These are phyloP conservation scores for Taenioides sp. DNA, from an alignment of 2,797 vertebrate species.

Conservation along the genomic window DNA sequence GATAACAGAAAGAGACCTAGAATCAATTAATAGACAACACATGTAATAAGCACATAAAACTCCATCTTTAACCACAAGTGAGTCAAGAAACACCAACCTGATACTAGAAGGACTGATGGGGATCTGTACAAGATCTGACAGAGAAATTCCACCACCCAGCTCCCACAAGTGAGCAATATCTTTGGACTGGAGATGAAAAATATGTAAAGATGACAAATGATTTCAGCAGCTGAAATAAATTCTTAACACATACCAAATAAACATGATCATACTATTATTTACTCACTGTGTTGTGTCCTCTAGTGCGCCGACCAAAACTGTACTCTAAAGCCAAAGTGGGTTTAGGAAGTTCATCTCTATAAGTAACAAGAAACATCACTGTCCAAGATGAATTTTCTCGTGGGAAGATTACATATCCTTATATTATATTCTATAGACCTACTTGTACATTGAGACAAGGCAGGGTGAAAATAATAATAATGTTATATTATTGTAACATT, in stretches of 20 bases:
- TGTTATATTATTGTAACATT: neutral
- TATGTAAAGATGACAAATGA: neutral
- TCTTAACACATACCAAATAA: neutral
- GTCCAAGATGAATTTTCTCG: neutral
- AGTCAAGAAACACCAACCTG: conserved; percentile 64
- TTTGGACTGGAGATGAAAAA: conserved; percentile 82
- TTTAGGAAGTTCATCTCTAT: conserved; percentile 90
- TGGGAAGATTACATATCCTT: neutral
- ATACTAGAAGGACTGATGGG: conserved; percentile 83
- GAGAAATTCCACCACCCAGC: conserved; percentile 90
- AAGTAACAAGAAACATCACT: conserved; percentile 4
- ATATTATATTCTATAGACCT: neutral
- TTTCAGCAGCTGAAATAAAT: neutral
- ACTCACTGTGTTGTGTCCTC: conserved; percentile 87
- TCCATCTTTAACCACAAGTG: neutral
- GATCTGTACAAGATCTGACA: conserved; percentile 88
- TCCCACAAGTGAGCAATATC: conserved; percentile 96
- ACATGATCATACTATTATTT: neutral
- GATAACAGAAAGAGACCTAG: conserved; percentile 86
- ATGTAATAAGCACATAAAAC: neutral
- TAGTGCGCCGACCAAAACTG: conserved; percentile 88
- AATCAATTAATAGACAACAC: conserved; percentile 26
- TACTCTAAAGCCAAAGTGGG: conserved; percentile 95
- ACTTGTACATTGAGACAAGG: neutral
- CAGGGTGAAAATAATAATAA: neutral